phyloP scores from a whole-genome alignment of 2,113 vertebrate genomes.

The Meriones unguiculatus region DNA sequence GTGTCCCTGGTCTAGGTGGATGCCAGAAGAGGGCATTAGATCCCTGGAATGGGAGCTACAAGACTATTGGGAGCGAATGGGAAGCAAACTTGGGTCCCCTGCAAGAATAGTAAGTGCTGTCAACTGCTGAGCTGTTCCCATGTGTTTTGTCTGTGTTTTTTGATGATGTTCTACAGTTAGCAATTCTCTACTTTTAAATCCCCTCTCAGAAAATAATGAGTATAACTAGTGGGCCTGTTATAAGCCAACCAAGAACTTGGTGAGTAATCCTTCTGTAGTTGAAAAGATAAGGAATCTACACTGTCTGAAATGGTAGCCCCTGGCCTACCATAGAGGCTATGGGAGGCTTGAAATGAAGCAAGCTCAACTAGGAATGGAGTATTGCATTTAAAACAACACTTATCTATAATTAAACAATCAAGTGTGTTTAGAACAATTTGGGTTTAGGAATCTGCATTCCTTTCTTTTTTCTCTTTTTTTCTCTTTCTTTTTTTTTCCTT shows the following conservation, averaged over 20 bases:
- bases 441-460: background rate
- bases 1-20: background rate
- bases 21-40: background rate
- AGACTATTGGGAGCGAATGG: background rate
- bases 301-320: background rate
- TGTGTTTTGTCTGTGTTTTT: background rate
- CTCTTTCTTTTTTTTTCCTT: too few species aligned
- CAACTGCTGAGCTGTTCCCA: background rate
- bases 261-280: background rate
- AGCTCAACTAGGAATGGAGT: background rate
- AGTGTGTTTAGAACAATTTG: conserved; percentile 25
- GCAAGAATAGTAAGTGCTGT: background rate
- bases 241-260: background rate
- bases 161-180: conserved; percentile 15
- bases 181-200: conserved; percentile 4
- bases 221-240: background rate
- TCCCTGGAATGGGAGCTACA: background rate
- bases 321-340: fast-evolving
- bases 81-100: background rate
- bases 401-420: background rate
- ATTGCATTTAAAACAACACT: conserved; percentile 30
- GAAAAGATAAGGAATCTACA: background rate
- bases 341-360: background rate
- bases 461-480: background rate
- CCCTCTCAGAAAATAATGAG: background rate